These are phyloP conservation scores for Exocentrus adspersus DNA, from an alignment of 2,888 invertebrate species.

Conservation along the genomic window DNA sequence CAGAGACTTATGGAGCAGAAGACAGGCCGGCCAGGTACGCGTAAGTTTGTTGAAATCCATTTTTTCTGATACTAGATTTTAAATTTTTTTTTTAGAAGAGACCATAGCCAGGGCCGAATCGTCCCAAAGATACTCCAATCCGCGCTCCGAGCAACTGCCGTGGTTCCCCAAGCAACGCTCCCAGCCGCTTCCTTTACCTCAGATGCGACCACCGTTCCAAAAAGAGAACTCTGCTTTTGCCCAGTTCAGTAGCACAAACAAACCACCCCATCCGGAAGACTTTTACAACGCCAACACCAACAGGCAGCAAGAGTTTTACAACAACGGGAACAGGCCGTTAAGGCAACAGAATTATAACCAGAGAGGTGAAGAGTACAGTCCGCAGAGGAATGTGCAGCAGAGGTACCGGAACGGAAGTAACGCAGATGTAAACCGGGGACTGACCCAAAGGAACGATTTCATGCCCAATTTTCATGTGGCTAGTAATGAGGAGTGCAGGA, in stretches of 20 bases:
- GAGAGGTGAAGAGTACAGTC: not conserved
- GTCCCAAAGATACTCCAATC: not conserved
- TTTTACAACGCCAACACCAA: not conserved
- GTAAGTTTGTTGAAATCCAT: slow-evolving; percentile 14
- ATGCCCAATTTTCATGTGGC: slow-evolving; percentile 34
- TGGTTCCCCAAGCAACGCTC: slow-evolving; percentile 19
- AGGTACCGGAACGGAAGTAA: not conserved
- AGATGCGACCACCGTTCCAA: slow-evolving; percentile 19
- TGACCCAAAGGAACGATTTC: too few species aligned
- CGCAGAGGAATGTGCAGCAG: not conserved
- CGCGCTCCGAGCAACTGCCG: slow-evolving; percentile 22
- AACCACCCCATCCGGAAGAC: not conserved
- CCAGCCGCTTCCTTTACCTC: slow-evolving; percentile 15
- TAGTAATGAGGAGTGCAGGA: too few species aligned
- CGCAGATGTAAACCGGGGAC: not conserved
- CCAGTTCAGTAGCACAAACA: slow-evolving; percentile 30
- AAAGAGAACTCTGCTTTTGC: slow-evolving; percentile 38
- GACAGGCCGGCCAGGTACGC: slow-evolving; percentile 52
- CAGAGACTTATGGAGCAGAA: slow-evolving; percentile 60
- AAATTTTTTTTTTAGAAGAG: slow-evolving; percentile 6
- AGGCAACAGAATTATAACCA: not conserved
- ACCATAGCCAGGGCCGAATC: slow-evolving; percentile 19
- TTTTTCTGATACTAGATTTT: not conserved
- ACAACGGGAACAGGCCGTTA: not conserved
- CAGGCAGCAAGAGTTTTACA: not conserved